These are phyloP conservation scores for Agonopterix subpropinquella DNA, from an alignment of 2,888 invertebrate genomes.

Conservation along the genomic window DNA sequence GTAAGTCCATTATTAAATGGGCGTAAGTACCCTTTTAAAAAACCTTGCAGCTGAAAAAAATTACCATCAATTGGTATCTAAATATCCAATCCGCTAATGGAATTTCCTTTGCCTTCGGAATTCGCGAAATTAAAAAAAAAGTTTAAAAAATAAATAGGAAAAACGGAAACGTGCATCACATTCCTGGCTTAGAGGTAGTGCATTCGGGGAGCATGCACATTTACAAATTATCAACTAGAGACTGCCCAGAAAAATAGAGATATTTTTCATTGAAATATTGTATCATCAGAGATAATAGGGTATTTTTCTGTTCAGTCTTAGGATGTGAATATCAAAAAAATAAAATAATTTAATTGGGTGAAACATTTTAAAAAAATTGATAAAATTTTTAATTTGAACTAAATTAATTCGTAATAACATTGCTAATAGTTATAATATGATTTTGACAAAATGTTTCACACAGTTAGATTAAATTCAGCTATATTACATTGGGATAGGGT, in stretches of 20 bases:
- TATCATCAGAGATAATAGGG: too few species aligned
- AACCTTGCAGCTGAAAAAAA: conserved; percentile 22
- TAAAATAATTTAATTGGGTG: conserved; percentile 16
- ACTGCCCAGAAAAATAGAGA: conserved; percentile 27
- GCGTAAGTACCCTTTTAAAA: not conserved
- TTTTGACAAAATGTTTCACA: conserved; percentile 19
- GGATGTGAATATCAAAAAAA: conserved; percentile 4
- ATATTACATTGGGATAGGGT: conserved; percentile 37
- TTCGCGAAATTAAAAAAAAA: conserved; percentile 43
- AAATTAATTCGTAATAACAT: too few species aligned
- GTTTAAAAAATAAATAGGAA: conserved; percentile 33
- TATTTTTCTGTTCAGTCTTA: conserved; percentile 1
- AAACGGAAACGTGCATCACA: conserved; percentile 65
- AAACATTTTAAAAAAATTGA: conserved; percentile 15
- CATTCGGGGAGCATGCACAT: conserved; percentile 72
- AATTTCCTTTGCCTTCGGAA: conserved; percentile 50
- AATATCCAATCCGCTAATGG: conserved; percentile 64
- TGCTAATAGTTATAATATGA: too few species aligned
- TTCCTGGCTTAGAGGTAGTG: conserved; percentile 66
- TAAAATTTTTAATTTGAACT: too few species aligned
- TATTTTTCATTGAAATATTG: too few species aligned
- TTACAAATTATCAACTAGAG: conserved; percentile 40
- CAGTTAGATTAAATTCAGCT: conserved; percentile 15
- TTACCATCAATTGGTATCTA: conserved; percentile 34
- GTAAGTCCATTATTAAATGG: not conserved